These are phyloP conservation scores for Neolamprologus cancellatus DNA, from an alignment of 2,113 vertebrate genomes.

Conservation along the genomic window DNA sequence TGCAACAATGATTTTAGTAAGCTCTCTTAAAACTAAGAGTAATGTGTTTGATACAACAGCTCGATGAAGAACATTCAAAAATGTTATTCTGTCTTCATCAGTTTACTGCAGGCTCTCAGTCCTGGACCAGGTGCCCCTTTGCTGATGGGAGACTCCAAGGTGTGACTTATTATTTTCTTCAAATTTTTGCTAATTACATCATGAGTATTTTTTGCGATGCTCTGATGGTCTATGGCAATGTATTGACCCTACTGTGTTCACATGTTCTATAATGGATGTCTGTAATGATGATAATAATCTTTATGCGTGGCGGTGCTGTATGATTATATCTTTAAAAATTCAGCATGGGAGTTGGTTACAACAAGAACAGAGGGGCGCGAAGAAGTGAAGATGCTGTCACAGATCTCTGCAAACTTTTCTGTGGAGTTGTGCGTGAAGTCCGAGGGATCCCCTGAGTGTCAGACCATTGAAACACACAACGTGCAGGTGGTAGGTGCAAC, in stretches of 20 bases:
- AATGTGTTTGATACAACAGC: background rate
- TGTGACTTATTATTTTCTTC: conserved; percentile 23
- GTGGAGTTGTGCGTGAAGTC: conserved; percentile 34
- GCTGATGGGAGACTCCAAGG: conserved; percentile 69
- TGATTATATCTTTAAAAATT: background rate
- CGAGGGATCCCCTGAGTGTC: background rate
- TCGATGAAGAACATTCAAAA: background rate
- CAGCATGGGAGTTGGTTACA: conserved; percentile 47
- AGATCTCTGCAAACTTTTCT: conserved; percentile 24
- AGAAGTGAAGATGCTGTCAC: conserved; percentile 30
- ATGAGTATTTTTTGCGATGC: background rate
- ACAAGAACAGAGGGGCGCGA: background rate
- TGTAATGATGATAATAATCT: background rate
- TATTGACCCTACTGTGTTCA: background rate
- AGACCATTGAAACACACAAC: background rate
- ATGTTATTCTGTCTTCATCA: conserved; percentile 27
- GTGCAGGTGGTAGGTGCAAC: conserved; percentile 48
- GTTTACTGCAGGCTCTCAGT: conserved; percentile 68
- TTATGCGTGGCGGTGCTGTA: background rate
- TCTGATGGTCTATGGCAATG: too few relatives aligned
- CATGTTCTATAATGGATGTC: background rate
- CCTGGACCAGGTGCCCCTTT: conserved; percentile 82
- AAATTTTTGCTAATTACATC: background rate
- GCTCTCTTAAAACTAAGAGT: background rate
- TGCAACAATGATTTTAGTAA: background rate